These are phyloP conservation scores for Poeciliopsis gracilis DNA, from an alignment of 2,797 vertebrate genomes.

Conservation along the genomic window DNA sequence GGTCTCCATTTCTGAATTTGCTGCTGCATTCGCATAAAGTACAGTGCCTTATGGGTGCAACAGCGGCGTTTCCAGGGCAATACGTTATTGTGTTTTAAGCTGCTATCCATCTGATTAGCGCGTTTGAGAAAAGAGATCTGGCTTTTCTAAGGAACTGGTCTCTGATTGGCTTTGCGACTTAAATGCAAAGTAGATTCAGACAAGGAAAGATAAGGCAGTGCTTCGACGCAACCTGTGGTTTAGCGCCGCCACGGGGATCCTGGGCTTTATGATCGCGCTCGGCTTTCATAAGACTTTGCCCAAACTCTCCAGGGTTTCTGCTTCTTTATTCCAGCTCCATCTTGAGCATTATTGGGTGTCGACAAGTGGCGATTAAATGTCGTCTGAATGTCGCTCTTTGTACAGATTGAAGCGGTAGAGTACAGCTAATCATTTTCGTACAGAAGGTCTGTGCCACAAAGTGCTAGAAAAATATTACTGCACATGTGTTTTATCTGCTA, in stretches of 20 bases:
- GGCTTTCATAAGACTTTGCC: constrained; percentile 44
- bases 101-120: constrained; percentile 14
- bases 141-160: constrained; percentile 8
- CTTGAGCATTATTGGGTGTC: constrained; percentile 43
- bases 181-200: constrained; percentile 17
- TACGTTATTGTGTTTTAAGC: constrained; percentile 11
- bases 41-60: not conserved
- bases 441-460: constrained; percentile 38
- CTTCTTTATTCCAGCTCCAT: constrained; percentile 35
- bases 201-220: constrained; percentile 16
- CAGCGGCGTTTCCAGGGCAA: not conserved
- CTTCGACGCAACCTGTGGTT: constrained; percentile 30
- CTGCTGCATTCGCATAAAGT: not conserved
- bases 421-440: constrained; percentile 32
- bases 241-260: constrained; percentile 28
- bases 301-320: constrained; percentile 47
- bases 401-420: not conserved
- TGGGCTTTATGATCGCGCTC: constrained; percentile 42
- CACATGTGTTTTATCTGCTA: not conserved
- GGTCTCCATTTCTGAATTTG: not conserved
- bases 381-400: constrained; percentile 20
- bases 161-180: constrained; percentile 25
- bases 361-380: constrained; percentile 34
- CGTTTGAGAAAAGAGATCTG: constrained; percentile 3
- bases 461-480: constrained; percentile 14